Percentiles rank a stretch among this genome's conserved stretches.
These are phyloP conservation scores for Falco punctatus DNA, from an alignment of 2,113 vertebrate genomes.

Conservation along the genomic window DNA sequence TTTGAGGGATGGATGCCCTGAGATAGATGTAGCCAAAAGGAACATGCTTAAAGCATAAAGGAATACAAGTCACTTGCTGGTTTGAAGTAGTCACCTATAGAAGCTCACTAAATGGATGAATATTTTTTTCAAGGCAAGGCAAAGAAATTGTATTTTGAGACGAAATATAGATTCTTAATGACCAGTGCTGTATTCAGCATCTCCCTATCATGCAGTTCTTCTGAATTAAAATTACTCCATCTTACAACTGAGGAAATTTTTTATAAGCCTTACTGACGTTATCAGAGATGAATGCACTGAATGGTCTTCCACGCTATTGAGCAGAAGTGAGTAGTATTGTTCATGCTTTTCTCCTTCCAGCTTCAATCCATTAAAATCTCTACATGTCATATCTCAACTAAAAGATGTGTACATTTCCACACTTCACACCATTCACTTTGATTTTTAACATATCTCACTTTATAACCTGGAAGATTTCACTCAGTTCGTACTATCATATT, in stretches of 20 bases:
- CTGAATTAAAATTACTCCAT: constrained; percentile 14
- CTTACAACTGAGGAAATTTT: neutral
- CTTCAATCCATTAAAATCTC: neutral
- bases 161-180: neutral
- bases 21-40: neutral
- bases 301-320: neutral
- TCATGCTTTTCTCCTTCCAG: neutral
- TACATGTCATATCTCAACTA: neutral
- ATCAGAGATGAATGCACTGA: neutral
- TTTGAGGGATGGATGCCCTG: neutral
- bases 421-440: neutral
- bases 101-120: neutral
- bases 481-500: neutral
- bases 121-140: neutral
- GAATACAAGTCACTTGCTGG: neutral
- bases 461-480: neutral
- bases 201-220: neutral
- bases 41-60: neutral
- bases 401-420: neutral
- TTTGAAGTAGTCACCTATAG: neutral
- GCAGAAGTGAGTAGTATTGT: neutral
- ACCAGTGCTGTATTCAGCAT: neutral
- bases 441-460: neutral
- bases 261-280: neutral
- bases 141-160: neutral